phyloP scores from a whole-genome alignment of 1,140 invertebrate genomes.

The Panonychus citri region DNA sequence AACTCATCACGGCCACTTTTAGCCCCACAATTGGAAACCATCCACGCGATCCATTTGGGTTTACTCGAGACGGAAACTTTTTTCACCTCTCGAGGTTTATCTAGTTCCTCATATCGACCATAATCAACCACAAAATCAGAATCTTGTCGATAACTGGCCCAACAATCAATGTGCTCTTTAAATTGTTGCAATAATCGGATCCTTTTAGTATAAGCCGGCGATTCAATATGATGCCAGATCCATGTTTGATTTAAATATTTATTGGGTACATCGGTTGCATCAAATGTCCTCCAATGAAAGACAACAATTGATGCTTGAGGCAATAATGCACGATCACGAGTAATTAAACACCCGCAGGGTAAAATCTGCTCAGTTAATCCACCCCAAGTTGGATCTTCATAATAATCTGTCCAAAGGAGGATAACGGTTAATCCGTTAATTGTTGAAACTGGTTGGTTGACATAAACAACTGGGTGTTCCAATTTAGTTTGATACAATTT shows the following conservation, averaged over 20 bases:
- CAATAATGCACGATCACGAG: constrained; percentile 5
- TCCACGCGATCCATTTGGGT: constrained; percentile 28
- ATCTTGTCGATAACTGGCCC: constrained; percentile 71
- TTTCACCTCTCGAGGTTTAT: not conserved
- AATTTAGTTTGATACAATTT: too few relatives aligned
- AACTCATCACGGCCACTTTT: constrained; percentile 29
- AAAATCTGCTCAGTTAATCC: not conserved
- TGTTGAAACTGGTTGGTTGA: not conserved
- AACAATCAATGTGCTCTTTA: constrained; percentile 74
- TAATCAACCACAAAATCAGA: constrained; percentile 36
- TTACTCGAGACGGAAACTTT: constrained; percentile 11
- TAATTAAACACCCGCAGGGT: not conserved
- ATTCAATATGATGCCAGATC: constrained; percentile 15
- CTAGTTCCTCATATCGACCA: not conserved
- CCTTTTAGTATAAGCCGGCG: constrained; percentile 14
- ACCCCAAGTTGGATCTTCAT: not conserved
- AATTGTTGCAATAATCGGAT: constrained; percentile 20
- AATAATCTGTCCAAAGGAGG: not conserved
- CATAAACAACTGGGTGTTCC: too few relatives aligned
- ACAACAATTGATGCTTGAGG: not conserved
- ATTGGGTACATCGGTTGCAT: constrained; percentile 19
- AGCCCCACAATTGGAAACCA: constrained; percentile 36
- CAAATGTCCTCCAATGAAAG: constrained; percentile 10
- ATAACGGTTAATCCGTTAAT: not conserved
- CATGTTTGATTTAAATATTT: constrained; percentile 10